Conservation (phyloP, 2,797 vertebrate genomes). For the Sebastes baramenuke region DNA sequence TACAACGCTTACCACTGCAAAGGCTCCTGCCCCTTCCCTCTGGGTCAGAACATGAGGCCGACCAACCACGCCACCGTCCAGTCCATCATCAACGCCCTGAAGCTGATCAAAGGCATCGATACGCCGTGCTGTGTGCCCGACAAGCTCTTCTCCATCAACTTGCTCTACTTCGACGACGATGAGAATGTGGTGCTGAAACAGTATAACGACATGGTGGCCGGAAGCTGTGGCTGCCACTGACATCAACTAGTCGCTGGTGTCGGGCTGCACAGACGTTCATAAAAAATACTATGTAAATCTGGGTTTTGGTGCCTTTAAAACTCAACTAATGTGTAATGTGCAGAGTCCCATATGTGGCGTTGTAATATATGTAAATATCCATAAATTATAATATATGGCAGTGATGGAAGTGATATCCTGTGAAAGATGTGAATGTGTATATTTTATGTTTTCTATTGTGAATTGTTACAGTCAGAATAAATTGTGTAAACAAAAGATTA, state of each 20-base stretch:
- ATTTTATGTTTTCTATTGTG: slow-evolving; percentile 78
- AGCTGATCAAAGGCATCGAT: slow-evolving; percentile 82
- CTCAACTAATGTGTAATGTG: slow-evolving; percentile 13
- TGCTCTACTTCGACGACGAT: slow-evolving; percentile 88
- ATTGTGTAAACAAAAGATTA: slow-evolving; percentile 43
- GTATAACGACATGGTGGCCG: slow-evolving; percentile 89
- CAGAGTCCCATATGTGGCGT: slow-evolving; percentile 10
- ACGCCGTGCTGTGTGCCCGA: slow-evolving; percentile 88
- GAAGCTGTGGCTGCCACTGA: slow-evolving; percentile 88
- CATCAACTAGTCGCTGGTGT: neutral
- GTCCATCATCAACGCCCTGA: slow-evolving; percentile 89
- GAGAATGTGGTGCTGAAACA: slow-evolving; percentile 90
- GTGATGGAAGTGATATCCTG: slow-evolving; percentile 61
- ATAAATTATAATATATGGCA: slow-evolving; percentile 86
- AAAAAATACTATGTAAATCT: neutral
- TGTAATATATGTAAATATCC: slow-evolving; percentile 87
- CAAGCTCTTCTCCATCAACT: slow-evolving; percentile 88
- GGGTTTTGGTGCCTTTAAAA: slow-evolving; percentile 13
- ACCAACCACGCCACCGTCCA: slow-evolving; percentile 88
- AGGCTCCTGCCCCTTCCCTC: slow-evolving; percentile 85
- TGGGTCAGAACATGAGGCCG: slow-evolving; percentile 86
- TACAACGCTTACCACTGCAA: slow-evolving; percentile 83
- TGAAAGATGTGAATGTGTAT: slow-evolving; percentile 80
- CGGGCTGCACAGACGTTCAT: neutral
- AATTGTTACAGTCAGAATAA: slow-evolving; percentile 73